These are phyloP conservation scores for Magallana gigas DNA, from an alignment of 1,140 invertebrate genomes.

Conservation along the genomic window DNA sequence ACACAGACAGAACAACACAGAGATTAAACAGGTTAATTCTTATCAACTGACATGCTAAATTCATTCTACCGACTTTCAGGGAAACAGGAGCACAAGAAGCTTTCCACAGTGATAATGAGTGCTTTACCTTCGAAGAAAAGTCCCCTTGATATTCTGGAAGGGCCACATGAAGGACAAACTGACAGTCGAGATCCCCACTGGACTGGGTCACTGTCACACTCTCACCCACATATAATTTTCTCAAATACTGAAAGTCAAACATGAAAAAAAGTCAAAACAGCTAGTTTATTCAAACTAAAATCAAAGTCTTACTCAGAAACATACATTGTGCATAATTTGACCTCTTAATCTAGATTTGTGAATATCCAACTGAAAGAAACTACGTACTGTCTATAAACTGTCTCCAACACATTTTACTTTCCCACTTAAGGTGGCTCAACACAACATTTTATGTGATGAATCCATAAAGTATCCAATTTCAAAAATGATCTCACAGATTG, in stretches of 20 bases:
- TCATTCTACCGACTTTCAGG: background rate
- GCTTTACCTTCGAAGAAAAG: background rate
- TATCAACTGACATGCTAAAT: background rate
- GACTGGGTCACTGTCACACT: background rate
- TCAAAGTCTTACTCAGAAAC: background rate
- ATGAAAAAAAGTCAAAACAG: background rate
- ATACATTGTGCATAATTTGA: too few relatives aligned
- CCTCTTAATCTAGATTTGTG: too few relatives aligned
- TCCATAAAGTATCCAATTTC: too few relatives aligned
- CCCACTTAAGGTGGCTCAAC: too few relatives aligned
- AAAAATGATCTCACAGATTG: too few relatives aligned
- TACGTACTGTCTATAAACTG: too few relatives aligned
- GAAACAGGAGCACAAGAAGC: background rate
- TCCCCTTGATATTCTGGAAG: background rate
- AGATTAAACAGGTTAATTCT: background rate
- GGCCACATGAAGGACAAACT: background rate
- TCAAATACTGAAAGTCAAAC: background rate
- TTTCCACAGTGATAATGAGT: background rate
- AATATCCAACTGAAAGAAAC: too few relatives aligned
- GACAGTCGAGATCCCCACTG: background rate
- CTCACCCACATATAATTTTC: background rate
- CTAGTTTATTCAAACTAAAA: background rate
- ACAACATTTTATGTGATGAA: too few relatives aligned
- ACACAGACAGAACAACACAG: background rate
- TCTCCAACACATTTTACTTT: too few relatives aligned